Evolutionary conservation across 2,888 invertebrate species (phyloP).

Genomic region (Minunthozetes semirufus): DNA sequence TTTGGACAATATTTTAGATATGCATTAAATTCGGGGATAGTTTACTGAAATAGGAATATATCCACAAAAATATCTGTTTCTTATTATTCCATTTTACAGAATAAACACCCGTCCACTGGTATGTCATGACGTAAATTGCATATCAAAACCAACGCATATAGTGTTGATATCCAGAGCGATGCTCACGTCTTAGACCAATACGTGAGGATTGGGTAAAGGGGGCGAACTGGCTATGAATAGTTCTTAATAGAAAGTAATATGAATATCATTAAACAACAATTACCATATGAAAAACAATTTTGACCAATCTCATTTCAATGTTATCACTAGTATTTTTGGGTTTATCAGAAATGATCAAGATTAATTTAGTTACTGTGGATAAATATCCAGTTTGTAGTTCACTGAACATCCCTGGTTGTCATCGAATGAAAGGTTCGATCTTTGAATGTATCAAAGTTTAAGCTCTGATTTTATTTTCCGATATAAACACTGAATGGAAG

Average conservation of each 20-base stretch:
- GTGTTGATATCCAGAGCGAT: background rate
- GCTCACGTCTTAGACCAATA: background rate
- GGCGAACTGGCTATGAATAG: too few species aligned
- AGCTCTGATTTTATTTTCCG: background rate
- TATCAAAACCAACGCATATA: background rate
- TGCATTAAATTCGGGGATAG: too few species aligned
- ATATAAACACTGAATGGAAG: background rate
- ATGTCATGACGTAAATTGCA: slow-evolving; percentile 9
- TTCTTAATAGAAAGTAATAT: too few species aligned
- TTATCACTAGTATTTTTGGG: too few species aligned
- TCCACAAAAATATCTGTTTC: background rate
- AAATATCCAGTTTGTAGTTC: too few species aligned
- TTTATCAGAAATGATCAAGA: too few species aligned
- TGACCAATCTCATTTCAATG: too few species aligned
- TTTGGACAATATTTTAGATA: too few species aligned
- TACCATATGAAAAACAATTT: too few species aligned
- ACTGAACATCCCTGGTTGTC: background rate
- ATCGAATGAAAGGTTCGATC: background rate
- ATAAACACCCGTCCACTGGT: background rate
- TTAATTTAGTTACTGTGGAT: too few species aligned
- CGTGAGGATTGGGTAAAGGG: background rate
- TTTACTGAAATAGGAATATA: too few species aligned
- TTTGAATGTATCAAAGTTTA: background rate
- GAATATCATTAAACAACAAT: too few species aligned
- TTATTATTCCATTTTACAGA: background rate